These are phyloP conservation scores for Troides aeacus DNA, from an alignment of 2,888 invertebrate genomes.

Conservation along the genomic window DNA sequence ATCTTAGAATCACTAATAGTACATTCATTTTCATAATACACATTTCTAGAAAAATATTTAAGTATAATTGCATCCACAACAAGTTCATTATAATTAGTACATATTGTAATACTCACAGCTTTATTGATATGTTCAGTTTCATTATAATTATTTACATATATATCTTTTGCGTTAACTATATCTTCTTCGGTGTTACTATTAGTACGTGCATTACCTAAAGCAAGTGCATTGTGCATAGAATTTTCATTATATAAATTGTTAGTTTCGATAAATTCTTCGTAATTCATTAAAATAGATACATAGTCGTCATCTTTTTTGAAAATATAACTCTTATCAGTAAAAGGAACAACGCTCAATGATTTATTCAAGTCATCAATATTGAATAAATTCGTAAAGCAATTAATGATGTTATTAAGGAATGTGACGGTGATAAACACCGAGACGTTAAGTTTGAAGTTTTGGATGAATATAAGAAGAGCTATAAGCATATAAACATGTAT, in stretches of 20 bases:
- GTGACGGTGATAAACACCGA: conserved; percentile 39
- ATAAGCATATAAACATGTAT: conserved; percentile 56
- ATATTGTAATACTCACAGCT: conserved; percentile 80
- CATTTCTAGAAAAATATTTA: conserved; percentile 80
- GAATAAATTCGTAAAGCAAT: conserved; percentile 68
- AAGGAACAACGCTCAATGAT: conserved; percentile 55
- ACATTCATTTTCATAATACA: conserved; percentile 74
- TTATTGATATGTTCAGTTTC: conserved; percentile 76
- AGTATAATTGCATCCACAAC: conserved; percentile 75
- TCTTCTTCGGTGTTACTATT: conserved; percentile 55
- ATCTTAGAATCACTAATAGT: conserved; percentile 63
- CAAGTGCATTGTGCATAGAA: conserved; percentile 69
- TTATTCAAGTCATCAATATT: conserved; percentile 43
- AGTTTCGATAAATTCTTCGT: conserved; percentile 65
- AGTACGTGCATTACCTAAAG: conserved; percentile 69
- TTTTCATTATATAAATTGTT: conserved; percentile 58
- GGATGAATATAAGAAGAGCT: conserved; percentile 53
- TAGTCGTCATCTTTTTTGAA: conserved; percentile 51
- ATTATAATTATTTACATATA: conserved; percentile 68
- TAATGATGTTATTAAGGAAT: conserved; percentile 53
- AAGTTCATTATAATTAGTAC: conserved; percentile 73
- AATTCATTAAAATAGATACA: conserved; percentile 69
- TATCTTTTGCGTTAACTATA: conserved; percentile 58
- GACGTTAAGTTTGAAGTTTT: conserved; percentile 48
- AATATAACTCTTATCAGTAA: conserved; percentile 61